Evolutionary conservation across 2,888 invertebrate species (phyloP).

Genomic region (Onchidella celtica): DNA sequence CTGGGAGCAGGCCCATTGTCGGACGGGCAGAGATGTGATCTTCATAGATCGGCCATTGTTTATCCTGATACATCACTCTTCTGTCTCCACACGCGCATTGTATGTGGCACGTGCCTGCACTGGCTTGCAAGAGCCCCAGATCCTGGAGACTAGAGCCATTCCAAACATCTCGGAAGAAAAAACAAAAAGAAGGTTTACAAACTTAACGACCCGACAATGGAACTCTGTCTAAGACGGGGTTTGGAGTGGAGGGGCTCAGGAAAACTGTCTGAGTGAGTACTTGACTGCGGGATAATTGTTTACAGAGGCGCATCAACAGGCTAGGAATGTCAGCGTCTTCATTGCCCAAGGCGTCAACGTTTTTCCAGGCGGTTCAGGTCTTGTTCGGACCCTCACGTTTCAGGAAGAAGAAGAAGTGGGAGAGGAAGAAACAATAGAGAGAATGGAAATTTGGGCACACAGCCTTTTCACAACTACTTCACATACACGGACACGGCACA

Average conservation of each 20-base stretch:
- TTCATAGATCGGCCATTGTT: background rate
- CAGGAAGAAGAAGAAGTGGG: too few species aligned
- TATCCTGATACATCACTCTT: background rate
- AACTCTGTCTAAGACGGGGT: too few species aligned
- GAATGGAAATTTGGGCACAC: too few species aligned
- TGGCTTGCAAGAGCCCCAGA: background rate
- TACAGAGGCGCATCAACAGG: background rate
- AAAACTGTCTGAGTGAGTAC: background rate
- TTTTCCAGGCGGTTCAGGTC: too few species aligned
- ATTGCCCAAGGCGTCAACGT: too few species aligned
- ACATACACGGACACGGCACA: too few species aligned
- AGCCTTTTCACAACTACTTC: too few species aligned
- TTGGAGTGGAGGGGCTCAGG: background rate
- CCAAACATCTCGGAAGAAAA: too few species aligned
- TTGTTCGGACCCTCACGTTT: too few species aligned
- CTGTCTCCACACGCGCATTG: background rate
- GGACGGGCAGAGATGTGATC: background rate
- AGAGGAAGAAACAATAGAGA: too few species aligned
- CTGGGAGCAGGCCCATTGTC: background rate
- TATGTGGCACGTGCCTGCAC: background rate
- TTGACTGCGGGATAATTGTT: background rate
- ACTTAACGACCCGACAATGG: background rate
- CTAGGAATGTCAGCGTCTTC: background rate
- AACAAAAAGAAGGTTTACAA: background rate
- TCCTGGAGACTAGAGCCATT: background rate